Evolutionary conservation across 1,140 invertebrate species (phyloP), one percentile per base, ranked within the genome.

Genomic region (Pseudomyrmex sp.): DNA sequence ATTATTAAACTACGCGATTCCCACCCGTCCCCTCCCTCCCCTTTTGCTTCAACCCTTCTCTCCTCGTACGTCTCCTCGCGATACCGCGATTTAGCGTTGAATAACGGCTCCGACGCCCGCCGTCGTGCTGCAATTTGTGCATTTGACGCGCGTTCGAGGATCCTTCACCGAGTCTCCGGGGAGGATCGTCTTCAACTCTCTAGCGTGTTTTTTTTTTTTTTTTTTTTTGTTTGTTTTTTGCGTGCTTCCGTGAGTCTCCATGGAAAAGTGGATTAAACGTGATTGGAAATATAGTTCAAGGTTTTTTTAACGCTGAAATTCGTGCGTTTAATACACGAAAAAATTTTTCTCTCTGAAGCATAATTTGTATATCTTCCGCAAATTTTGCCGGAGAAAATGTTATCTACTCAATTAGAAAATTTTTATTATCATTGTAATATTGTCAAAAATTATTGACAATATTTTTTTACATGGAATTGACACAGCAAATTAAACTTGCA

Each of bases 1-100:
- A 73, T 74, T 74, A 82, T 82, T 74, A 69, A 85, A 82, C 75
- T 86, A 85, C 73, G 82, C 82, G 82, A 82, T 74, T 82, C 70
- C 44, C 61, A 62, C 59, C 20, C 26, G 12, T 2, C 20, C 18
- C 2, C 66, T 5, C 50, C 12, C 18, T 9, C 8, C 8, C 10
- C 54, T 20, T n/a, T 2, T 1, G 35, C 52, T 15, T 35, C 35
- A 35, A 35, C 3, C 13, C 7, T 48, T 12, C n/a, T 18, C 35
- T 3, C 9, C 26, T 23, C 15, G 46, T 20, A 13, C 46, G 66
- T 61, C n/a, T 66, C 48, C n/a, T 66, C 48, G 10, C 13, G 73
- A 70, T 46, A 80, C 76, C 65, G 76, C 76, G 65, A 80, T 80
- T 80, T 80, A 80, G 56, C 65, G 66, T 80, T 70, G 76, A 66